Base-by-base conservation (phyloP, 2,888 invertebrate genomes). In the Ischnura elegans region DNA sequence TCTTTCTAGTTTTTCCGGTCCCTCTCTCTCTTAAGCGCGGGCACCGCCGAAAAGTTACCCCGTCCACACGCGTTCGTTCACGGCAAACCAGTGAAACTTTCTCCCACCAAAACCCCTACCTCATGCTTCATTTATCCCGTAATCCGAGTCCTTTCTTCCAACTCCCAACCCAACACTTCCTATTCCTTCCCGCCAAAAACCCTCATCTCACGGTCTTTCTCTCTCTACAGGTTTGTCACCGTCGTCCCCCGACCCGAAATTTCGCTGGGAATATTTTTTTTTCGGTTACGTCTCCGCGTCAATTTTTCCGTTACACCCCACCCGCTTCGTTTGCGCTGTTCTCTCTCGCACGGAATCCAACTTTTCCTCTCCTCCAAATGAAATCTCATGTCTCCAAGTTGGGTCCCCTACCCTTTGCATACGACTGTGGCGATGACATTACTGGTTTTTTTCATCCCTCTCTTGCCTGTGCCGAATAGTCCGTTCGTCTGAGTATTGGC, bases 111-210 rank as follows among this genome's bases (percentile, higher is more conserved):
- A 45, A 19, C 0, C 2, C 8, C 45, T 25, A 36, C 76, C 29
- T 76, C 76, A 76, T 76, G 76, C 76, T 76, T 76, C 76, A 76
- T 76, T 76, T 76, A 76, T 76, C 76, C 76, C 29, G 76, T 76
- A 76, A 76, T 76, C 76, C 76, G 76, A 8, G 36, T 8, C 76
- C 76, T 76, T 76, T 36, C 76, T 76, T 36, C 6, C 76, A 10
- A 13, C 76, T 36, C 36, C 16, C 76, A n/a, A 1, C 36, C 36
- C 76, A 8, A 8, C 21, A n/a, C 4, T n/a, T 76, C 76, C 76
- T 36, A 36, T 36, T 76, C 29, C 76, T 36, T 21, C 10, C 45
- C 86, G 13, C 46, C n/a, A 6, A 2, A n/a, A n/a, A n/a, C n/a
- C n/a, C n/a, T n/a, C n/a, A n/a, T n/a, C n/a, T n/a, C 36, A 36